Conservation (phyloP, 2,888 invertebrate genomes). For the Eudasyphora cyanicolor region DNA sequence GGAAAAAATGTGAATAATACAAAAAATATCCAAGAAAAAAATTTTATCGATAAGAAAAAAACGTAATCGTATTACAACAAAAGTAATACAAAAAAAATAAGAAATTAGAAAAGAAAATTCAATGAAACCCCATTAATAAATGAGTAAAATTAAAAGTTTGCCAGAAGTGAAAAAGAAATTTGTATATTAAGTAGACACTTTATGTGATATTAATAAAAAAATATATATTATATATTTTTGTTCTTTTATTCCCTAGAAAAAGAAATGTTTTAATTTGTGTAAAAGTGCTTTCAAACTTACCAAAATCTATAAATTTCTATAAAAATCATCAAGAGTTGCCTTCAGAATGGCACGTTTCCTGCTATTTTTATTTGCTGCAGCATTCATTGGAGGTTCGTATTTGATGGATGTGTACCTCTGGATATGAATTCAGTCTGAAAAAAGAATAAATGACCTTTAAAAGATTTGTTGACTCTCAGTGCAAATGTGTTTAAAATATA, state of each 20-base stretch:
- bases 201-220: background rate
- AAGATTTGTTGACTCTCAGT: no score
- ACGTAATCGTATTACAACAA: background rate
- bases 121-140: background rate
- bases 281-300: conserved; percentile 29
- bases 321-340: conserved; percentile 12
- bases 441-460: background rate
- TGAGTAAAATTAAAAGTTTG: background rate
- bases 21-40: background rate
- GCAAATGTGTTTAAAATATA: no score
- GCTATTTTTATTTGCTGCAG: conserved; percentile 43
- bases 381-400: conserved; percentile 55
- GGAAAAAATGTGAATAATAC: background rate
- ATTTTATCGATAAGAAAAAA: background rate
- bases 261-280: conserved; percentile 23
- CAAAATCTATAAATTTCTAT: background rate
- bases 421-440: no score
- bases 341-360: conserved; percentile 47
- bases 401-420: background rate
- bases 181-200: background rate
- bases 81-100: background rate
- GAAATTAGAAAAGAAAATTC: background rate
- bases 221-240: background rate
- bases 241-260: background rate
- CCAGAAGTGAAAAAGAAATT: background rate